Evolutionary conservation across 2,113 vertebrate genomes (phyloP).

Genomic region (Ptychochromis oligacanthus): DNA sequence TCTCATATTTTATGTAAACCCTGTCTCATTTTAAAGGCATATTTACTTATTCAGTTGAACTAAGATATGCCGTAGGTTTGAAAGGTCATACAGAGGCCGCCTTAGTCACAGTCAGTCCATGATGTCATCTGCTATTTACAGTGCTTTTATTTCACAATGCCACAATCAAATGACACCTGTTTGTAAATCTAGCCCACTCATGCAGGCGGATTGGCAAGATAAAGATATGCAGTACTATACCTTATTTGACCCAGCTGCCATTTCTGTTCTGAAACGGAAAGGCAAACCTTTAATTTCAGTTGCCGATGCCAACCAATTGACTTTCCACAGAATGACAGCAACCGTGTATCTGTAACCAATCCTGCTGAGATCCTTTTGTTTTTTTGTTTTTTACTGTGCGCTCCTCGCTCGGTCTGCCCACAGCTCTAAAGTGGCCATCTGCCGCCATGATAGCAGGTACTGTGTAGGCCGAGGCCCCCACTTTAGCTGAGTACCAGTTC

Average conservation of each 20-base stretch:
- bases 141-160: conserved; percentile 23
- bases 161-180: conserved; percentile 4
- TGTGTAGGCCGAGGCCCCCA: not conserved
- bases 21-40: not conserved
- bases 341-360: conserved; percentile 14
- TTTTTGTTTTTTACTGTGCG: conserved; percentile 17
- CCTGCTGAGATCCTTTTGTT: conserved; percentile 36
- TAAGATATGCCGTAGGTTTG: not conserved
- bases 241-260: not conserved
- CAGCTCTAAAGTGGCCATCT: conserved; percentile 72
- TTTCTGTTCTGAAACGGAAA: not conserved
- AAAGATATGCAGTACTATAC: not conserved
- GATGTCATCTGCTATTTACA: conserved; percentile 42
- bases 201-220: not conserved
- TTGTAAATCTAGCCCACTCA: conserved; percentile 15
- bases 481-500: conserved; percentile 18
- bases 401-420: not conserved
- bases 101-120: conserved; percentile 27
- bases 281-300: not conserved
- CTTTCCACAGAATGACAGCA: conserved; percentile 14
- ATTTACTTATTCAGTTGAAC: not conserved
- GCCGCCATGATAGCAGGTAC: conserved; percentile 61
- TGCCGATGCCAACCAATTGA: conserved; percentile 22
- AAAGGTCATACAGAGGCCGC: conserved; percentile 19
- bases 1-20: not conserved